Percentiles rank a stretch among this genome's conserved stretches.
Evolutionary conservation across 2,113 vertebrate species (phyloP).

Genomic region (Cebus imitator): DNA sequence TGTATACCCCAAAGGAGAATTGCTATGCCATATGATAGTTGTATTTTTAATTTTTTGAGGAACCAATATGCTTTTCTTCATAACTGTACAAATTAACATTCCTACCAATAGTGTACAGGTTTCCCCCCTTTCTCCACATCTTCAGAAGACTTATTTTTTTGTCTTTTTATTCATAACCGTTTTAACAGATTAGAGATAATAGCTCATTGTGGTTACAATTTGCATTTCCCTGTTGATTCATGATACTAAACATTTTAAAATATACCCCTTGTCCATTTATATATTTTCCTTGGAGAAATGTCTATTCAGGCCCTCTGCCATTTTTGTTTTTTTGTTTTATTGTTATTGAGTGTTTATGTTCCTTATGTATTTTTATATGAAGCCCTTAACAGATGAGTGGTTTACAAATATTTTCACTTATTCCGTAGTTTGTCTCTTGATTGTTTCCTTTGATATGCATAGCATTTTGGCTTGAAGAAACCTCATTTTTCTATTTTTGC

Average conservation of each 20-base stretch:
- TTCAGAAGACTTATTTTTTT: background rate
- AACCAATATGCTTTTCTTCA: background rate
- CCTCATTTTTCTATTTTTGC: background rate
- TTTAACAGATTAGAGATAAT: background rate
- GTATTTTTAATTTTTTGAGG: background rate
- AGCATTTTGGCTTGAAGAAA: background rate
- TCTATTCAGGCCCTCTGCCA: background rate
- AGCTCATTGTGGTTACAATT: background rate
- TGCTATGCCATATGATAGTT: background rate
- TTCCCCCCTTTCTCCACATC: background rate
- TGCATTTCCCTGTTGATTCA: background rate
- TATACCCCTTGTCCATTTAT: background rate
- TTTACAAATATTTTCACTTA: background rate
- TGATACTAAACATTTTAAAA: background rate
- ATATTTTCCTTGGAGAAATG: background rate
- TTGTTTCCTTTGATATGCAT: background rate
- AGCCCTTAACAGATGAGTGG: background rate
- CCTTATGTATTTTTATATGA: background rate
- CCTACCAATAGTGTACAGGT: background rate
- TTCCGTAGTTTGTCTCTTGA: background rate
- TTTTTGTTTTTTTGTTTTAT: background rate
- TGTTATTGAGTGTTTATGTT: background rate
- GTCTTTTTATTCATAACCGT: background rate
- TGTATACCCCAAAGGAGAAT: background rate
- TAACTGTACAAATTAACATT: background rate